These are phyloP conservation scores for Phyllotreta striolata DNA, from an alignment of 2,888 invertebrate genomes.

Conservation along the genomic window DNA sequence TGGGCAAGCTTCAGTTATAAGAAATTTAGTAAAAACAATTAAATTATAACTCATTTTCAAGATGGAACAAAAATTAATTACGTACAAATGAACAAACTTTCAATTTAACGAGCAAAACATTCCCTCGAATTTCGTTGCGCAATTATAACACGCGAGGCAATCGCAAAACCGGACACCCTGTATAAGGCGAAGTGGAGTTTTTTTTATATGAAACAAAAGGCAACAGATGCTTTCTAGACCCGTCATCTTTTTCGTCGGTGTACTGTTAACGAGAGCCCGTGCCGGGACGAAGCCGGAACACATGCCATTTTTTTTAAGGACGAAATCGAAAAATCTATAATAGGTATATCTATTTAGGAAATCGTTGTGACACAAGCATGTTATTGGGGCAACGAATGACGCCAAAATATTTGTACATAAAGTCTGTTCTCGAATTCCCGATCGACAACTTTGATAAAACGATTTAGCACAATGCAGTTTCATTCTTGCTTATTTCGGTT, in stretches of 20 bases:
- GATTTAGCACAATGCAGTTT: not conserved
- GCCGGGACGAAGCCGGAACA: constrained; percentile 33
- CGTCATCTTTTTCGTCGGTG: constrained; percentile 35
- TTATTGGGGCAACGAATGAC: constrained; percentile 1
- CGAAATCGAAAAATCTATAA: constrained; percentile 15
- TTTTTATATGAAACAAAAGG: constrained; percentile 37
- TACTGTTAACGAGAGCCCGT: constrained; percentile 38
- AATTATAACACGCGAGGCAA: too few species aligned
- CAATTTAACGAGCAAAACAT: too few species aligned
- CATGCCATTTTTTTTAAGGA: constrained; percentile 38
- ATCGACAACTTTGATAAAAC: not conserved
- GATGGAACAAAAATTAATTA: too few species aligned
- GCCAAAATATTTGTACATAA: constrained; percentile 6
- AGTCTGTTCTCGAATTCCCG: not conserved
- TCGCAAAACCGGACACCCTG: constrained; percentile 1
- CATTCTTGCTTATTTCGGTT: too few species aligned
- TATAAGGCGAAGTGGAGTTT: constrained; percentile 25
- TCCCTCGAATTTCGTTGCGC: too few species aligned
- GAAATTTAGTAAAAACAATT: too few species aligned
- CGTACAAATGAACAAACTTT: too few species aligned
- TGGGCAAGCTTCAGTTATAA: too few species aligned
- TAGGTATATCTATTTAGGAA: constrained; percentile 11
- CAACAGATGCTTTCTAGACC: constrained; percentile 40
- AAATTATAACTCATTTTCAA: too few species aligned
- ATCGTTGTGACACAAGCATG: constrained; percentile 10